These are phyloP conservation scores for Elaeidobius kamerunicus DNA, from an alignment of 2,888 invertebrate genomes.

Conservation along the genomic window DNA sequence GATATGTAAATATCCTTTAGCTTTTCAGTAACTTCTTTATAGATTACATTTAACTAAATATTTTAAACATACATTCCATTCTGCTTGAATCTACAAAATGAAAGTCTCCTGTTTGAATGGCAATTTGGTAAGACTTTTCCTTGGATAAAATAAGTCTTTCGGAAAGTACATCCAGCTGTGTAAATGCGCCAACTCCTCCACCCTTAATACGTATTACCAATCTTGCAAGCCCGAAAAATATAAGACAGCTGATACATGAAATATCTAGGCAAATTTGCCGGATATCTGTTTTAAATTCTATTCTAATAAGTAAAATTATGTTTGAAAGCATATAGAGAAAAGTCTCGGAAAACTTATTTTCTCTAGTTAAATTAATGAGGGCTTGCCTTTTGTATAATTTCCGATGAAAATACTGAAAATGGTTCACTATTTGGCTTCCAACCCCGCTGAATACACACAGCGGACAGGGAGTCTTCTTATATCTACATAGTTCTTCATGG, in stretches of 20 bases:
- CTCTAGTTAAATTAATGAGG: background rate
- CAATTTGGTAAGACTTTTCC: constrained; percentile 11
- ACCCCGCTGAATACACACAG: constrained; percentile 13
- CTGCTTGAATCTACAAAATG: constrained; percentile 8
- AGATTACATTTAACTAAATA: too few relatives aligned
- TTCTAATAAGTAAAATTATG: constrained; percentile 10
- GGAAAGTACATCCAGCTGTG: constrained; percentile 10
- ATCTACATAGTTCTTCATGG: constrained; percentile 16
- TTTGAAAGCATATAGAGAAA: constrained; percentile 2
- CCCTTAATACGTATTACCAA: constrained; percentile 8
- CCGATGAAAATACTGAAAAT: constrained; percentile 8
- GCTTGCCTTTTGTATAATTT: constrained; percentile 10
- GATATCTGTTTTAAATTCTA: constrained; percentile 3
- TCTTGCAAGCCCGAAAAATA: constrained; percentile 4
- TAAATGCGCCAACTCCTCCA: constrained; percentile 3
- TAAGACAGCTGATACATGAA: constrained; percentile 2
- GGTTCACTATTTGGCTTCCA: constrained; percentile 12
- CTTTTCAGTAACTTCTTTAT: too few relatives aligned
- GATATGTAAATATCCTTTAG: too few relatives aligned
- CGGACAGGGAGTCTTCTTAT: constrained; percentile 7
- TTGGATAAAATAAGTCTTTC: constrained; percentile 3
- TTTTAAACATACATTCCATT: constrained; percentile 14
- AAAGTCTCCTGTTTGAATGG: constrained; percentile 13
- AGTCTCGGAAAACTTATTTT: constrained; percentile 10
- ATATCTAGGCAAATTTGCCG: constrained; percentile 11